Base-by-base conservation (phyloP, 1,140 invertebrate species). In the Bombus polaris region DNA sequence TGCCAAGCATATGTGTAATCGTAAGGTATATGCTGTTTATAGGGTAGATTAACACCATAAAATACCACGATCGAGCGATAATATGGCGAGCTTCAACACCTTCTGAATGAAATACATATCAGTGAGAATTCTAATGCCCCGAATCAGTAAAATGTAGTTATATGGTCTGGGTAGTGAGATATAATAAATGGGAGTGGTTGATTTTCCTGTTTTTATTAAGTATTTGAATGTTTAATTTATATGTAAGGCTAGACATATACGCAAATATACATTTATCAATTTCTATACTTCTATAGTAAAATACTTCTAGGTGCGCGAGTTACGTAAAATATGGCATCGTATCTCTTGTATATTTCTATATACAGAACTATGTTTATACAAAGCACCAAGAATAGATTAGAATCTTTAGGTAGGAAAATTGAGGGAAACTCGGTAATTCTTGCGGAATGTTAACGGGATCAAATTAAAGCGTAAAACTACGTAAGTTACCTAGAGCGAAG, bases 1-100 rank as follows among this genome's bases (percentile, higher is more conserved):
- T 65, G 68, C n/a, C 35, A 44, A 72, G 35, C 47, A 70, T 83
- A 83, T 22, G 53, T 65, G 76, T 57, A 59, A 84, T 79, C 83
- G 76, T 59, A 59, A 72, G 53, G 39, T 71, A 25, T 32, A 57
- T 37, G n/a, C 9, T 47, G 66, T 72, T 79, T 72, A 72, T 22
- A 9, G 10, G 25, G 25, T 6, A 32, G n/a, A 18, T 59, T 70
- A 83, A 59, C 65, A 15, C 25, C n/a, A 35, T 35, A 8, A 77
- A 53, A 70, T 28, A 28, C 18, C 0, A 22, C 28, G 47, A 70
- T 57, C 22, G 35, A 44, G 10, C 13, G 81, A 42, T 71, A 35
- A 57, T 28, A 13, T 18, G 13, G 59, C 3, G 25, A 35, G 37
- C 62, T 57, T 81, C 47, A 13, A 73, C 68, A 22, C 28, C 37